These are phyloP conservation scores for Gryllus longicercus DNA, from an alignment of 2,888 invertebrate genomes.

Conservation along the genomic window DNA sequence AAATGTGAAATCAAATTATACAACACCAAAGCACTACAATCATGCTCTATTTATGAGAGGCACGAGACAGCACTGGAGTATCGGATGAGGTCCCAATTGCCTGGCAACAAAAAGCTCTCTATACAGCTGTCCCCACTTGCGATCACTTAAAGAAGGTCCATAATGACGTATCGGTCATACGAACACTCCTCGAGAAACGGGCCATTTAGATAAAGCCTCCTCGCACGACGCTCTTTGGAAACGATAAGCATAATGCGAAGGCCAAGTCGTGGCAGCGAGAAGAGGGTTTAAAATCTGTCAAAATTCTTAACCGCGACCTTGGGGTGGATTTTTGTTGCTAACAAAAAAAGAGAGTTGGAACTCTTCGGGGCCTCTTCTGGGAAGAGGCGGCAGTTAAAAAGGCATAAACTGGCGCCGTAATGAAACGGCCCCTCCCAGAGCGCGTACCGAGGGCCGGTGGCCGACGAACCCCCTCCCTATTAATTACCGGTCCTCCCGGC, in stretches of 20 bases:
- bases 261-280: not conserved
- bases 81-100: too few species aligned
- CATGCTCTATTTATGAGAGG: too few species aligned
- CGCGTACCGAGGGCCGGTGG: not conserved
- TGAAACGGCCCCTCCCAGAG: conserved; percentile 4
- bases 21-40: too few species aligned
- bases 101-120: too few species aligned
- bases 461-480: not conserved
- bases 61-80: too few species aligned
- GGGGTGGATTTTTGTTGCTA: not conserved
- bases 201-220: not conserved
- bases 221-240: not conserved
- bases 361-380: not conserved
- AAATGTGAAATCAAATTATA: too few species aligned
- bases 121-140: not conserved
- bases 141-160: not conserved
- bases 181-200: not conserved
- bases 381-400: conserved; percentile 9
- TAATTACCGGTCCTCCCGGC: not conserved
- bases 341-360: not conserved
- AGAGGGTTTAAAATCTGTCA: conserved; percentile 17
- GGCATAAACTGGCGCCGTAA: not conserved
- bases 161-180: not conserved
- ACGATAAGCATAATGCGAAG: not conserved
- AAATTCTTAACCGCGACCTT: conserved; percentile 8